A percentile compares a stretch with the other conserved stretches of the same genome.
phyloP scores from a whole-genome alignment of 2,113 vertebrate species.

The Xiphophorus couchianus region DNA sequence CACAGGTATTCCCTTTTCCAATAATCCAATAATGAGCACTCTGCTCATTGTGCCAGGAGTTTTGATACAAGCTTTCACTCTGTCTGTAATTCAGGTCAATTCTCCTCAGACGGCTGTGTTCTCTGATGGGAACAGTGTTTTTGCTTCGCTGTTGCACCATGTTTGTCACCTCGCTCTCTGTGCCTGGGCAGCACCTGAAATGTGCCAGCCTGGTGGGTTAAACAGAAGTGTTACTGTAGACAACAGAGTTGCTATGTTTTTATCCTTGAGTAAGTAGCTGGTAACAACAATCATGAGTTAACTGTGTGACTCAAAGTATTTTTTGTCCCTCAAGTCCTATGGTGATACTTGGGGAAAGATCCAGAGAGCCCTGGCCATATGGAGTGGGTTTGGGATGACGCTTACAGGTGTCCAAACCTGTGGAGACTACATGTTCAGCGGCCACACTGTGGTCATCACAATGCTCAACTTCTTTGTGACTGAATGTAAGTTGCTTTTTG shows the following conservation, averaged over 20 bases:
- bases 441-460: slow-evolving; percentile 95
- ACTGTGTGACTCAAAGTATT: not conserved
- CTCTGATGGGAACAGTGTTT: slow-evolving; percentile 96
- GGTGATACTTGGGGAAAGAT: slow-evolving; percentile 90
- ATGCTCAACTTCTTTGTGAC: slow-evolving; percentile 96
- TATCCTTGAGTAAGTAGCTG: no score
- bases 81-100: slow-evolving; percentile 86
- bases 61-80: not conserved
- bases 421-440: slow-evolving; percentile 99
- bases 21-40: not conserved
- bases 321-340: slow-evolving; percentile 81
- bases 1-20: slow-evolving; percentile 85
- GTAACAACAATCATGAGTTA: not conserved
- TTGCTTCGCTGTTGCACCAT: slow-evolving; percentile 95
- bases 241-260: slow-evolving; percentile 2
- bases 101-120: slow-evolving; percentile 90
- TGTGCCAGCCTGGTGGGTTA: slow-evolving; percentile 92
- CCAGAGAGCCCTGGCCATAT: slow-evolving; percentile 90
- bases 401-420: slow-evolving; percentile 95
- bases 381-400: slow-evolving; percentile 97
- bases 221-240: not conserved
- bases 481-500: slow-evolving; percentile 71
- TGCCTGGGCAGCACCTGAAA: slow-evolving; percentile 94
- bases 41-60: not conserved
- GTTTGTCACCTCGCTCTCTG: slow-evolving; percentile 98